Base-by-base conservation (phyloP, 2,888 invertebrate genomes). In the Cephalotes varians region DNA sequence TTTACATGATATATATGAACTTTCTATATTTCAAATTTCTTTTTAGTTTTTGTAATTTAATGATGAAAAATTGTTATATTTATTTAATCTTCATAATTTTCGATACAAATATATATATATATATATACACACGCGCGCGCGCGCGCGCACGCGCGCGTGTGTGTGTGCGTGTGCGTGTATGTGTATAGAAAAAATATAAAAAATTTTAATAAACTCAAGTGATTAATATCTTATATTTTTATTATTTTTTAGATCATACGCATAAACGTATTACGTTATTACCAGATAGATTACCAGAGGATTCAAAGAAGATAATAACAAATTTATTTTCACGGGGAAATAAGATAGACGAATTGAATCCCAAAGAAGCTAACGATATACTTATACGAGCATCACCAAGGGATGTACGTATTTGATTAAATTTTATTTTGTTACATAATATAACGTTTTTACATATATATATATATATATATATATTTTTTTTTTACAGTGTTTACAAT, bases 331-430 rank as follows among this genome's bases (percentile, higher is more conserved):
- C 88, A 9, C 91, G 94, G 0, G 91, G 92, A 58, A 95, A 95
- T 91, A 95, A 97, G 90, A 86, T 92, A 62, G 97, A 97, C 90
- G 98, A 98, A 93, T 95, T 98, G 69, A 96, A 95, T 85, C 95
- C 96, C 40, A 96, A 96, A 87, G 97, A 98, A 95, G 98, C 98
- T 0, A 98, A 98, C 94, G 97, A 97, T 88, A 97, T 98, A 87
- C 95, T 98, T 85, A 96, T 98, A 5, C 96, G 97, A 90, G 97
- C 98, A 34, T 97, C 97, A 87, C 96, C 97, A 12, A 96, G 95
- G 93, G 96, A 96, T 89, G 95, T 95, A 83, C 89, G 92, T 85
- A 71, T 73, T 73, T n/a, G 3, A 40, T 9, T 28, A 31, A 47
- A 56, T 31, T 12, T 54, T 31, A 34, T 71, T 25, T 37, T 10